phyloP scores from a whole-genome alignment of 2,888 invertebrate genomes.

The Andrena bicolor region DNA sequence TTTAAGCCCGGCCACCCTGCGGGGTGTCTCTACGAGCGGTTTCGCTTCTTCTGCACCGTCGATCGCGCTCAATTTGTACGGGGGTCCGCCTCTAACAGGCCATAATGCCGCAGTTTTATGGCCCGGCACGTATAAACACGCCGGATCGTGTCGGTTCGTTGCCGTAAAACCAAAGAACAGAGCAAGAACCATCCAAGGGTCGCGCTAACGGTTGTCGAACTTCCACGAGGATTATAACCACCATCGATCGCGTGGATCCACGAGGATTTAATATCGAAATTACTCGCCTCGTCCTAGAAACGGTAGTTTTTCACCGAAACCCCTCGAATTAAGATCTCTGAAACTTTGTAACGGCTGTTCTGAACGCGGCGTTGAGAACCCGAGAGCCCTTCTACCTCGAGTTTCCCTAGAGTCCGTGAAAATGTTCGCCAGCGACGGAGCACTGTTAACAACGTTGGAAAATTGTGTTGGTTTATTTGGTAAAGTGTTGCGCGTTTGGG shows the following conservation, averaged over 20 bases:
- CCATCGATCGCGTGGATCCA: constrained; percentile 23
- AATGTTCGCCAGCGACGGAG: background rate
- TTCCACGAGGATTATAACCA: background rate
- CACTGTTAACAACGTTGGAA: background rate
- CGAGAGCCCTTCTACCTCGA: constrained; percentile 24
- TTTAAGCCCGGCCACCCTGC: constrained; percentile 36
- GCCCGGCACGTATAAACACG: constrained; percentile 16
- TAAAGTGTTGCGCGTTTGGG: background rate
- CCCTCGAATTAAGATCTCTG: too few species aligned
- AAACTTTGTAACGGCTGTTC: background rate
- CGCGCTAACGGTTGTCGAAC: constrained; percentile 21
- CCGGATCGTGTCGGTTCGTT: background rate
- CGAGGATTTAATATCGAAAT: constrained; percentile 2
- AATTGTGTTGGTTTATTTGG: background rate
- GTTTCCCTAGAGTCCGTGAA: constrained; percentile 16
- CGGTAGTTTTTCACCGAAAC: background rate
- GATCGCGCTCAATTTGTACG: constrained; percentile 21
- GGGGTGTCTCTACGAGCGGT: constrained; percentile 16
- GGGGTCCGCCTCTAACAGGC: background rate
- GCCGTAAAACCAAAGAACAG: background rate
- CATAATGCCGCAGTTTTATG: constrained; percentile 35
- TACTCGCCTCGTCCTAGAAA: constrained; percentile 1
- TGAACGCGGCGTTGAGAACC: constrained; percentile 14
- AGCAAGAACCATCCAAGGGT: background rate
- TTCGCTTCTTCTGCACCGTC: constrained; percentile 5